Evolutionary conservation across 2,797 vertebrate species (phyloP), one percentile per base, ranked within the genome.

Genomic region (Calcarius lapponicus): DNA sequence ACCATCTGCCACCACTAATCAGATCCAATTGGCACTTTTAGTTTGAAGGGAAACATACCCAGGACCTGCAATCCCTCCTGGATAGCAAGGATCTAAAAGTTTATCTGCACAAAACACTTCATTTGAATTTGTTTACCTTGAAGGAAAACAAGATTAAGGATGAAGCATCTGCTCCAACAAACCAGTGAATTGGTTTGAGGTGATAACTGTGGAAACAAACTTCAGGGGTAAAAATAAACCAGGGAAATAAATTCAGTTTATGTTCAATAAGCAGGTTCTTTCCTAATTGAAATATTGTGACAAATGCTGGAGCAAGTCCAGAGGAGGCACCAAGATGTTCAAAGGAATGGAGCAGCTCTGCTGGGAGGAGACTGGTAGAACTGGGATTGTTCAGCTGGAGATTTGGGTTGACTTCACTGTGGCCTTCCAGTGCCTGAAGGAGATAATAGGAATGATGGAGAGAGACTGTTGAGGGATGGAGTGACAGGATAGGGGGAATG

Each of bases 101-200:
- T 87, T 79, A 87, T 54, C 62, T 81, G 43, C 48, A 78, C 13
- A 62, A 20, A 72, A 7, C 38, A 25, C 14, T 81, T 74, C 19
- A n/a, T 76, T 83, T 91, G 73, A 61, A 48, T 91, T 86, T 94
- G 50, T 83, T 86, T 89, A 53, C 65, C 87, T 91, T 4, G 13
- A 29, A 86, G 61, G 47, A 73, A 83, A 94, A 78, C 13, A 65
- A 73, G 61, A 61, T 73, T 62, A 81, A 78, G 66, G 73, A 74
- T 29, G 47, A 70, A 60, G 70, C 45, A 45, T 65, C 70, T 74
- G 43, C 76, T 80, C 60, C 60, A 61, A 36, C 13, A 65, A 73
- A 42, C 13, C 26, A 40, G 17, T 38, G 80, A 62, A 67, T 38
- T 60, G 28, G 17, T 60, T 72, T 34, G 31, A 71, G 34, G 25